A percentile compares a stretch with the other conserved stretches of the same genome.
These are phyloP conservation scores for Paratrypauchen microcephalus DNA, from an alignment of 2,797 vertebrate genomes.

Conservation along the genomic window DNA sequence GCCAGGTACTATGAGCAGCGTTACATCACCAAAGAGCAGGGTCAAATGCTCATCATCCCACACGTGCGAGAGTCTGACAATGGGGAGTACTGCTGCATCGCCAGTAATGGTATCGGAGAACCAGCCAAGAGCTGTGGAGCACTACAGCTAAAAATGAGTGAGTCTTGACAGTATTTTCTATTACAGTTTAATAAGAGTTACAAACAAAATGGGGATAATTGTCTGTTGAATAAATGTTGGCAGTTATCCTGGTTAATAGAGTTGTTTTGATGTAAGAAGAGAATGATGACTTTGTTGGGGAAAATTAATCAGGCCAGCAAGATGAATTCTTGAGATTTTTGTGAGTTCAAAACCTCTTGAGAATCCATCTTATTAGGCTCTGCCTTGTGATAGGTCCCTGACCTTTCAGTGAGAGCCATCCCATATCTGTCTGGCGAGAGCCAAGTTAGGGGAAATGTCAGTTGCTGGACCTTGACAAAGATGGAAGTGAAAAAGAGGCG, in stretches of 20 bases:
- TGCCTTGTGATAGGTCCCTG: too few relatives aligned
- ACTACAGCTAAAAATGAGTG: constrained; percentile 98
- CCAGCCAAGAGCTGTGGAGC: constrained; percentile 93
- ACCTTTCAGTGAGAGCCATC: too few relatives aligned
- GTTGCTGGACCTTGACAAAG: background rate
- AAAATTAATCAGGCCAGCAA: too few relatives aligned
- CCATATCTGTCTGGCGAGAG: too few relatives aligned
- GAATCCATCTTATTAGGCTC: too few relatives aligned
- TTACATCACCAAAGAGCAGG: constrained; percentile 87
- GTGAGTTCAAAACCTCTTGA: too few relatives aligned
- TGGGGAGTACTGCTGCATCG: constrained; percentile 92
- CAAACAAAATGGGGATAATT: too few relatives aligned
- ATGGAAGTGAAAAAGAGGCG: background rate
- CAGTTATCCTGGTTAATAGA: background rate
- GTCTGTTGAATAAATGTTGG: too few relatives aligned
- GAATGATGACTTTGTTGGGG: too few relatives aligned
- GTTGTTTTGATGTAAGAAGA: background rate
- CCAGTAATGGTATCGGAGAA: constrained; percentile 87
- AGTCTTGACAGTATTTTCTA: constrained; percentile 52
- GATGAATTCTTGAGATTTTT: too few relatives aligned
- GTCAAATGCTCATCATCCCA: constrained; percentile 91
- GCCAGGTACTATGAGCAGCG: constrained; percentile 88
- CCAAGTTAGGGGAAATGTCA: too few relatives aligned
- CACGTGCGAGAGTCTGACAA: constrained; percentile 89
- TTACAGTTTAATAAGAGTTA: too few relatives aligned